Base-by-base conservation (phyloP, 1,140 invertebrate genomes). In the Glomeris maerens region DNA sequence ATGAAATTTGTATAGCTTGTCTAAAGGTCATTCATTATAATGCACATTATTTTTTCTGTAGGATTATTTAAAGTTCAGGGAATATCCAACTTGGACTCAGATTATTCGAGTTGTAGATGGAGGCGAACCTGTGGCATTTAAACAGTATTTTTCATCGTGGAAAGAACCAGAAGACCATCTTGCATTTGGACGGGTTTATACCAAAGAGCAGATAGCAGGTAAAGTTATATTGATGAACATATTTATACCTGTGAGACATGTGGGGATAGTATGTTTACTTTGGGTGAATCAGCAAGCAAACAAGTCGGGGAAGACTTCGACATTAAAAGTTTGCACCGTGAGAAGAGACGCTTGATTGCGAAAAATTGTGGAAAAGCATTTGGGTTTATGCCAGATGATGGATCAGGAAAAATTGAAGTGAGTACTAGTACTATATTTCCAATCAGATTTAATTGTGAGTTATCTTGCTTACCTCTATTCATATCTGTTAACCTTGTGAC, bases 121-220 rank as follows among this genome's bases (percentile, higher is more conserved):
- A 38, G 79, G 77, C 1, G 83, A 87, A 63, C 78, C 83, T 13
- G 73, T 79, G 2, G 70, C 75, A 1, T 86, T 87, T 66, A 84
- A 83, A 54, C 81, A 84, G 55, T 84, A 83, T 62, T 87, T 87
- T 65, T 64, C 68, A 25, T 75, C 75, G 0, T 87, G 83, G 83
- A 74, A 75, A 46, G 80, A 81, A 57, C 61, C 63, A 28, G 75
- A 75, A 54, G 76, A 77, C 66, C 64, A 70, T 0, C 52, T 60
- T 45, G 61, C 64, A 7, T 53, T 67, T 28, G 67, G 65, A 22
- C 55, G 62, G 47, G 53, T 64, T 40, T 62, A 64, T 50, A 62
- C 61, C 13, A 21, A 57, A 49, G 57, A 60, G 45, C 58, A 66
- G 42, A 58, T 65, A 45, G 59, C 62, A 28, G 62, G 64, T 64